These are phyloP conservation scores for Drosophila ustulata DNA, from an alignment of 2,888 invertebrate genomes.

Conservation along the genomic window DNA sequence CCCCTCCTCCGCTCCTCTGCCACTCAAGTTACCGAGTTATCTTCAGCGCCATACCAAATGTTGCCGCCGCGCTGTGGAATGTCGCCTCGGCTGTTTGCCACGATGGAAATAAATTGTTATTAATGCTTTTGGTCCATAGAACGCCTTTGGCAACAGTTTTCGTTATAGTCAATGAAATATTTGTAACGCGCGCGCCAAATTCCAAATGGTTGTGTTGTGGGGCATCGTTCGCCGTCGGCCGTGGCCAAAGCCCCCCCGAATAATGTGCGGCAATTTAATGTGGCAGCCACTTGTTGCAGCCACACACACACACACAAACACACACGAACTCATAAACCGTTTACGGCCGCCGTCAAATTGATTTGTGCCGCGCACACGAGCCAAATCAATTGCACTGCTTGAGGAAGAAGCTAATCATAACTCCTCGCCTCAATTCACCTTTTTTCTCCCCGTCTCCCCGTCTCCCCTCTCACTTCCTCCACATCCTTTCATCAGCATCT, in stretches of 20 bases:
- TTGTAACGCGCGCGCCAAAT: constrained; percentile 59
- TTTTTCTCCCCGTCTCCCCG: background rate
- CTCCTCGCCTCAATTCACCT: constrained; percentile 24
- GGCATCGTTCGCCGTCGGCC: background rate
- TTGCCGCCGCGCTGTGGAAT: constrained; percentile 48
- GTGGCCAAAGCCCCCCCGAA: constrained; percentile 35
- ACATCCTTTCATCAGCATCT: constrained; percentile 5
- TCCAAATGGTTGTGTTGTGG: constrained; percentile 51
- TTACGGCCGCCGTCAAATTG: constrained; percentile 68
- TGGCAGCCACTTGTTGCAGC: constrained; percentile 68
- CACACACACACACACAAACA: constrained; percentile 10
- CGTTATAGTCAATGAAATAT: constrained; percentile 63
- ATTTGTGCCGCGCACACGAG: constrained; percentile 61
- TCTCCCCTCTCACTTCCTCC: background rate
- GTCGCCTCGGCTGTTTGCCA: constrained; percentile 41
- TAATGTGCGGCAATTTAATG: constrained; percentile 69
- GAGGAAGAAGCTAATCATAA: constrained; percentile 62
- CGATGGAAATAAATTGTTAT: constrained; percentile 74
- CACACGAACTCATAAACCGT: constrained; percentile 58
- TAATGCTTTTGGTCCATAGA: constrained; percentile 58
- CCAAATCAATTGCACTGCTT: constrained; percentile 66
- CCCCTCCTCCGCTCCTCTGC: background rate
- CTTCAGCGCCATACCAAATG: constrained; percentile 23
- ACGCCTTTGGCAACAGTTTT: constrained; percentile 31
- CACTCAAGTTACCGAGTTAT: constrained; percentile 30